phyloP scores from a whole-genome alignment of 2,888 invertebrate genomes.

The Tupiocoris notatus region DNA sequence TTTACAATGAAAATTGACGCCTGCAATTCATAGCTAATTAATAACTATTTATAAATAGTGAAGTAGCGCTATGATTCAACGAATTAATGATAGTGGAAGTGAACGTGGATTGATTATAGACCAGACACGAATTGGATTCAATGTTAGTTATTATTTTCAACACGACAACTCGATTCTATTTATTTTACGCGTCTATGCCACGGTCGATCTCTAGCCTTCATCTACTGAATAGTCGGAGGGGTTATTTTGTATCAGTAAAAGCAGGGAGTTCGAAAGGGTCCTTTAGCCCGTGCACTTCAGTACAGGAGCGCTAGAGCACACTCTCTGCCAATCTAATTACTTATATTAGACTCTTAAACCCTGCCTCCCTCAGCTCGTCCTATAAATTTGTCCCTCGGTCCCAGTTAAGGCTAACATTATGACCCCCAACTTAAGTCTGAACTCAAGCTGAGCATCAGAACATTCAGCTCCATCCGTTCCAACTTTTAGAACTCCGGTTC shows the following conservation, averaged over 20 bases:
- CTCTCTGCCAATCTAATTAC: background rate
- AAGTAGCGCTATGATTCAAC: too few relatives aligned
- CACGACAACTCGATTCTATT: too few relatives aligned
- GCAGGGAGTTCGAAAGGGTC: background rate
- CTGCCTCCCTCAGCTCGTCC: background rate
- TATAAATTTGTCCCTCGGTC: background rate
- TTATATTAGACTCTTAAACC: background rate
- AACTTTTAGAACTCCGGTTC: too few relatives aligned
- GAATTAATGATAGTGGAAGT: too few relatives aligned
- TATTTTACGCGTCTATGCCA: too few relatives aligned
- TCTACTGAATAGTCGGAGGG: background rate
- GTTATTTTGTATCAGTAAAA: background rate
- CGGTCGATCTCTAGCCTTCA: background rate
- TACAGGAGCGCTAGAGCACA: background rate
- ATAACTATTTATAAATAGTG: too few relatives aligned
- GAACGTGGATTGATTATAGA: too few relatives aligned
- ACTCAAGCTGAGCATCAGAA: too few relatives aligned
- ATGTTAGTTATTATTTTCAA: too few relatives aligned
- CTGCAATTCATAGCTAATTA: too few relatives aligned
- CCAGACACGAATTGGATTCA: too few relatives aligned
- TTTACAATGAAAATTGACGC: too few relatives aligned
- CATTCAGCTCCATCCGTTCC: background rate
- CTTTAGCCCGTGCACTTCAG: background rate
- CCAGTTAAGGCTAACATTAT: background rate
- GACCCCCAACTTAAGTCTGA: background rate